Evolutionary conservation across 1,140 invertebrate species (phyloP).

Genomic region (Melanaphis sacchari): DNA sequence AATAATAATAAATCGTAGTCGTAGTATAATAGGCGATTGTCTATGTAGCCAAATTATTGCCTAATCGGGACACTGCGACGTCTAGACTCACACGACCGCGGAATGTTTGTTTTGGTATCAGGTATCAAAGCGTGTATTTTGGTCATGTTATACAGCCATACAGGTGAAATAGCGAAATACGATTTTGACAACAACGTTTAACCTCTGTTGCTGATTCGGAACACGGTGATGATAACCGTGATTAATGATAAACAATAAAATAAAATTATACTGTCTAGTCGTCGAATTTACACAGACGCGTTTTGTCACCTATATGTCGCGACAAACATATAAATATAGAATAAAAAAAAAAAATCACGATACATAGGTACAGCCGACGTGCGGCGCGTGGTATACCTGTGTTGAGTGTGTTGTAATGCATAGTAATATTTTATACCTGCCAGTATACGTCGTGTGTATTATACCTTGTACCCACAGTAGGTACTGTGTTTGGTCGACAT

Average conservation of each 20-base stretch:
- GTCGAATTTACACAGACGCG: not conserved
- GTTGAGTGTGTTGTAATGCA: not conserved
- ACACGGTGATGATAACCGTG: not conserved
- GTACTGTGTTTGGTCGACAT: not conserved
- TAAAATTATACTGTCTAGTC: not conserved
- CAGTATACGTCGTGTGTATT: not conserved
- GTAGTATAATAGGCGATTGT: not conserved
- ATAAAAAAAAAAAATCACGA: not conserved
- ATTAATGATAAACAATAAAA: not conserved
- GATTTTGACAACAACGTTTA: not conserved
- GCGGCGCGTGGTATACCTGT: not conserved
- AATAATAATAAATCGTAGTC: not conserved
- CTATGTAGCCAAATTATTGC: not conserved
- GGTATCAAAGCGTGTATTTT: not conserved
- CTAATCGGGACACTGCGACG: not conserved
- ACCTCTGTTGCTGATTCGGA: not conserved
- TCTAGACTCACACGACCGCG: not conserved
- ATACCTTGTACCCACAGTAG: not conserved
- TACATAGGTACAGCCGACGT: not conserved
- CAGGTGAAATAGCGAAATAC: not conserved
- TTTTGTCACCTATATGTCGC: not conserved
- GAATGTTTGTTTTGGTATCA: conserved; percentile 6
- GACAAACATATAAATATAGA: too few relatives aligned
- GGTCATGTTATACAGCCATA: not conserved
- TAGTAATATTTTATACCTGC: not conserved